A percentile compares a stretch with the other conserved stretches of the same genome.
phyloP scores from a whole-genome alignment of 2,113 vertebrate genomes.

The Onychostruthus taczanowskii region DNA sequence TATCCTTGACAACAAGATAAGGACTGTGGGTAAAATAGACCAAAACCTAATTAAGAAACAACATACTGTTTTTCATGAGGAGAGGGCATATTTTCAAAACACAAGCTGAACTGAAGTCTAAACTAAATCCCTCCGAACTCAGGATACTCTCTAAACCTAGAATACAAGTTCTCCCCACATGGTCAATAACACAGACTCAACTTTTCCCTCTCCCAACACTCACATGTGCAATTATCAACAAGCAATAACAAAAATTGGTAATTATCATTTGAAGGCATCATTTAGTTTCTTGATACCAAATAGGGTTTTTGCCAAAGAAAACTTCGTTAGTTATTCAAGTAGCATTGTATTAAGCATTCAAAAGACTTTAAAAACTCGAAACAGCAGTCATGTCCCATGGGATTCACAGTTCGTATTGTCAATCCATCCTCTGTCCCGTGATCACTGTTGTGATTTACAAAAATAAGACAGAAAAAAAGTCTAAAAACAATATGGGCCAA shows the following conservation, averaged over 20 bases:
- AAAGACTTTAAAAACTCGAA: neutral
- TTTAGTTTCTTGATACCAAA: constrained; percentile 19
- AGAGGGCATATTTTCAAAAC: neutral
- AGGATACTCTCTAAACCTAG: neutral
- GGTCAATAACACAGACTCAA: neutral
- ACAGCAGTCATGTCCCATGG: neutral
- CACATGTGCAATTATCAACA: neutral
- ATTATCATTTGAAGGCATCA: neutral
- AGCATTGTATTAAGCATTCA: neutral
- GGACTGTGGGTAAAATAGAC: neutral
- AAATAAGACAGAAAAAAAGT: neutral
- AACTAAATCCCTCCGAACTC: neutral
- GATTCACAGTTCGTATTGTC: neutral
- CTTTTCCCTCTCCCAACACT: neutral
- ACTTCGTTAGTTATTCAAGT: neutral
- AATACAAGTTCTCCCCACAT: neutral
- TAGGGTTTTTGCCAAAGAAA: constrained; percentile 24
- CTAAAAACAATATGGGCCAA: neutral
- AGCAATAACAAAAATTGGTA: neutral
- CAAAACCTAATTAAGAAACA: neutral
- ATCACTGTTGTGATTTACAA: neutral
- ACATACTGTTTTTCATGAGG: neutral
- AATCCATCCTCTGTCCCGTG: neutral
- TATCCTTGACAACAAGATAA: neutral
- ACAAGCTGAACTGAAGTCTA: neutral